Evolutionary conservation across 2,797 vertebrate species (phyloP).

Genomic region (Sebastes kiyomatsui): DNA sequence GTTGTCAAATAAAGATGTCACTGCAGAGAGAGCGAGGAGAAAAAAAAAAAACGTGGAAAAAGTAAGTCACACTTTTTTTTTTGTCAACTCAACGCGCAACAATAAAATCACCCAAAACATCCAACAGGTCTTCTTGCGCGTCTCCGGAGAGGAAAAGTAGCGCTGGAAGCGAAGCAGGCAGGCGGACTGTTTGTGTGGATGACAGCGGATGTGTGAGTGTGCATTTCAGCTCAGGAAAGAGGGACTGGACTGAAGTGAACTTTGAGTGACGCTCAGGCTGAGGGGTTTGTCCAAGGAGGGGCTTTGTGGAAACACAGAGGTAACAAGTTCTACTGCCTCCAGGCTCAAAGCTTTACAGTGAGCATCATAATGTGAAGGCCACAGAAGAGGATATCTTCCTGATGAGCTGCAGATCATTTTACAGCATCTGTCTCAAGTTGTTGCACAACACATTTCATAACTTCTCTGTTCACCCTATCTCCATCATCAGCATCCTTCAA

Average conservation of each 20-base stretch:
- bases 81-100: not conserved
- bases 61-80: conserved; percentile 1
- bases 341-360: not conserved
- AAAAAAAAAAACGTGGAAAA: not conserved
- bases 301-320: conserved; percentile 52
- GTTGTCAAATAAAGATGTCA: conserved; percentile 21
- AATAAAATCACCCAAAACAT: not conserved
- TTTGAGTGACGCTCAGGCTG: conserved; percentile 61
- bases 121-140: conserved; percentile 42
- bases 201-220: conserved; percentile 33
- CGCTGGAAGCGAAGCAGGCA: conserved; percentile 28
- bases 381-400: not conserved
- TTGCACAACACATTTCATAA: not conserved
- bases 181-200: conserved; percentile 21
- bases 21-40: not conserved
- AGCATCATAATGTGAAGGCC: not conserved
- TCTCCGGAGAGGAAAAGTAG: conserved; percentile 34
- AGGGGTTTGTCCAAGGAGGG: conserved; percentile 64
- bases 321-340: conserved; percentile 15
- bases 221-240: conserved; percentile 37
- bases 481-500: not conserved
- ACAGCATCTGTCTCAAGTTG: not conserved
- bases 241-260: conserved; percentile 69
- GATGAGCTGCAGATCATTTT: not conserved
- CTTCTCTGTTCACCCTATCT: not conserved